phyloP scores from a whole-genome alignment of 2,888 invertebrate species.

The Sepioteuthis lessoniana region DNA sequence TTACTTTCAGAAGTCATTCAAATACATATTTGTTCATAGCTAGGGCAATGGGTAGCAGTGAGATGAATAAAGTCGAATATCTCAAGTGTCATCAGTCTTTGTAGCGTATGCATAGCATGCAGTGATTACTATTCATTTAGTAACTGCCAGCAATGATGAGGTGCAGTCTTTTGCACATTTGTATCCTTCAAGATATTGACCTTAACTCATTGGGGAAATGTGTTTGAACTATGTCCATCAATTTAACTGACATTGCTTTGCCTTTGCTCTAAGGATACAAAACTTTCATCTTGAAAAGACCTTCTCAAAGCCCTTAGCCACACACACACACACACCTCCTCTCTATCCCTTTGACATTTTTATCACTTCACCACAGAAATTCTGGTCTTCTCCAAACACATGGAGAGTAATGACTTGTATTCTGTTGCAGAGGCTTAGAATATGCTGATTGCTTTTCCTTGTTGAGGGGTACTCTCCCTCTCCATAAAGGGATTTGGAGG shows the following conservation, averaged over 20 bases:
- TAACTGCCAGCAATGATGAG: not conserved
- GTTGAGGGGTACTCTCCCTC: too few relatives aligned
- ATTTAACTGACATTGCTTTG: not conserved
- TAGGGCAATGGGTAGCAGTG: not conserved
- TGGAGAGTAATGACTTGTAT: too few relatives aligned
- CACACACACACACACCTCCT: too few relatives aligned
- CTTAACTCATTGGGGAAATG: not conserved
- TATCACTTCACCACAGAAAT: too few relatives aligned
- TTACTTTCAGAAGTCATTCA: not conserved
- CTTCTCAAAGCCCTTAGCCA: not conserved
- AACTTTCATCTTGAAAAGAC: not conserved
- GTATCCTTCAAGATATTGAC: not conserved
- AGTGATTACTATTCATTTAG: not conserved
- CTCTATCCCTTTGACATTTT: too few relatives aligned
- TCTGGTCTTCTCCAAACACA: too few relatives aligned
- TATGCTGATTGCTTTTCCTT: too few relatives aligned
- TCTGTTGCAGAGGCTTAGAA: too few relatives aligned
- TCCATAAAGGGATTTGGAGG: too few relatives aligned
- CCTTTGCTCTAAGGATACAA: not conserved
- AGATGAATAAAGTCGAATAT: not conserved
- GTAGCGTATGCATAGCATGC: too few relatives aligned
- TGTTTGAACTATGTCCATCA: not conserved
- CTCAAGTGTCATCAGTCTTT: not conserved
- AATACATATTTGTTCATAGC: not conserved
- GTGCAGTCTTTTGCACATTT: not conserved